phyloP scores from a whole-genome alignment of 2,797 vertebrate genomes.

The Falco rusticolus region DNA sequence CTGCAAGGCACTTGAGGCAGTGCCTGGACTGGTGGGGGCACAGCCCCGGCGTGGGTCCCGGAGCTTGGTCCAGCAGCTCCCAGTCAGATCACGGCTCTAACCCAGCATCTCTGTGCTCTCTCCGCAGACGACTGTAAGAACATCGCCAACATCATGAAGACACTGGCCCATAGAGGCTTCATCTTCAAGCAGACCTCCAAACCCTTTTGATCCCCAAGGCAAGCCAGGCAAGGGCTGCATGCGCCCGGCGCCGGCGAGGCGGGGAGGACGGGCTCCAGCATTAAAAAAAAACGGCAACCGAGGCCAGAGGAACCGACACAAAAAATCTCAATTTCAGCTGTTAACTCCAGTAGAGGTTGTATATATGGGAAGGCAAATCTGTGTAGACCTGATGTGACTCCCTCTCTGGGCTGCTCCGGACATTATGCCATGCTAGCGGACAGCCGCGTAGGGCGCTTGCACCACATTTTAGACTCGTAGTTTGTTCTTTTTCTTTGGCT shows the following conservation, averaged over 20 bases:
- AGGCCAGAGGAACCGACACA: conserved; percentile 73
- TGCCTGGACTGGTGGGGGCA: background rate
- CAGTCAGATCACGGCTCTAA: background rate
- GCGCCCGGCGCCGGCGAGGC: conserved; percentile 69
- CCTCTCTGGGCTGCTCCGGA: conserved; percentile 75
- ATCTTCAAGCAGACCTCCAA: conserved; percentile 87
- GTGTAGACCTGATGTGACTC: conserved; percentile 77
- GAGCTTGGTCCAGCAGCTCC: background rate
- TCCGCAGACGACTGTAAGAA: conserved; percentile 84
- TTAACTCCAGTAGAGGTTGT: conserved; percentile 76
- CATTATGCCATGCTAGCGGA: conserved; percentile 74
- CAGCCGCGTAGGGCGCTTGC: conserved; percentile 72
- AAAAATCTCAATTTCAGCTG: conserved; percentile 75
- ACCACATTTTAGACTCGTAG: conserved; percentile 74
- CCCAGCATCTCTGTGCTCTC: background rate
- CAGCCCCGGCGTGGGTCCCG: accelerated
- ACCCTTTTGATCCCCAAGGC: conserved; percentile 82
- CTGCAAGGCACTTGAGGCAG: background rate
- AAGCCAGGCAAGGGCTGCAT: conserved; percentile 79
- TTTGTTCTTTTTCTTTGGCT: conserved; percentile 71
- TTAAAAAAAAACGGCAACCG: conserved; percentile 62
- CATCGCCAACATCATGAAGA: conserved; percentile 88
- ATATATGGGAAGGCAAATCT: conserved; percentile 77
- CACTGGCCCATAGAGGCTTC: conserved; percentile 84
- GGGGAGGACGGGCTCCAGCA: conserved; percentile 71